phyloP scores from a whole-genome alignment of 2,797 vertebrate genomes.

The Smutsia temminckii region DNA sequence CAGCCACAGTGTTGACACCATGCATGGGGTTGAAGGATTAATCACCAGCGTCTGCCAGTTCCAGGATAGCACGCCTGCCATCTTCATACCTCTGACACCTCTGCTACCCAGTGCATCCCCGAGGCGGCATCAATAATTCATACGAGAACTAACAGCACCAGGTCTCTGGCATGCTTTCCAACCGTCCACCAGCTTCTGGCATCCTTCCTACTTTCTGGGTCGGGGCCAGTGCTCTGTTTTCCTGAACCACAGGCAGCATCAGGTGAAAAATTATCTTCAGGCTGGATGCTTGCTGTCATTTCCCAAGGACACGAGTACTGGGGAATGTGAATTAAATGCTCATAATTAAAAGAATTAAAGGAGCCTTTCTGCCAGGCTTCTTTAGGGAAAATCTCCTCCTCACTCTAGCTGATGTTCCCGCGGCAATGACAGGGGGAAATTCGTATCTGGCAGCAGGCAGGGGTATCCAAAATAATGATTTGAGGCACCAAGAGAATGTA shows the following conservation, averaged over 20 bases:
- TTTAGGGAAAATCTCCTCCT: conserved; percentile 55
- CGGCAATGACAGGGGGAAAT: conserved; percentile 29
- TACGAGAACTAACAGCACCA: not conserved
- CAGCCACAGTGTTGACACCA: not conserved
- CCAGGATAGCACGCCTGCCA: not conserved
- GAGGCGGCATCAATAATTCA: not conserved
- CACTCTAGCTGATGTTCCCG: conserved; percentile 22
- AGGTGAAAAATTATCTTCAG: not conserved
- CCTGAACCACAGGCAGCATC: not conserved
- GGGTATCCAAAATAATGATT: conserved; percentile 65
- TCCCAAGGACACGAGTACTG: not conserved
- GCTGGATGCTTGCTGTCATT: conserved; percentile 17
- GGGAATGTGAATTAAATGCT: conserved; percentile 48
- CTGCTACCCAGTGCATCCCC: not conserved
- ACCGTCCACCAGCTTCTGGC: not conserved
- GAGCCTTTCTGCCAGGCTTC: conserved; percentile 7
- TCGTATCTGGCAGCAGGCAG: conserved; percentile 65
- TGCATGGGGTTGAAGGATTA: not conserved
- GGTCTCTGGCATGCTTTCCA: not conserved
- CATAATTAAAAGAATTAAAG: conserved; percentile 61
- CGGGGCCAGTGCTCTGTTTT: not conserved
- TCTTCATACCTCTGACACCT: not conserved
- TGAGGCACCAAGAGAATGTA: conserved; percentile 68
- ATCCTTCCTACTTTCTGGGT: not conserved
- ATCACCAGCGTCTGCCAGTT: not conserved